Percentiles rank a stretch among this genome's conserved stretches.
These are phyloP conservation scores for Lordiphosa fenestrarum DNA, from an alignment of 2,888 invertebrate species.

Conservation along the genomic window DNA sequence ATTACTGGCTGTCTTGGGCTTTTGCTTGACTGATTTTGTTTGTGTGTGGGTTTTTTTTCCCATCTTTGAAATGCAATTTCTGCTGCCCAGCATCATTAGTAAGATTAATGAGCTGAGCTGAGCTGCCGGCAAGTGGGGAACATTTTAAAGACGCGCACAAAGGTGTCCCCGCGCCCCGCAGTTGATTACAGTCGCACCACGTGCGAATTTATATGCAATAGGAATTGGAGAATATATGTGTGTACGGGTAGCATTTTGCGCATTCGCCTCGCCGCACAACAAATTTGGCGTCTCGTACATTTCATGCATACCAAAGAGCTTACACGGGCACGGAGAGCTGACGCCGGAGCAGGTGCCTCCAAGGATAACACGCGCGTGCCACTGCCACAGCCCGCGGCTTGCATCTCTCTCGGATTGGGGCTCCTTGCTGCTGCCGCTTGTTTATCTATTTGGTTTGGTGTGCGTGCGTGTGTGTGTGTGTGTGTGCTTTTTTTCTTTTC, in stretches of 20 bases:
- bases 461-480: not conserved
- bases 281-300: conserved; percentile 75
- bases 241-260: conserved; percentile 58
- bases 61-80: conserved; percentile 51
- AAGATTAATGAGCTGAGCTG: conserved; percentile 70
- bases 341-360: conserved; percentile 61
- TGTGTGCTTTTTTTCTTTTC: conserved; percentile 25
- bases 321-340: conserved; percentile 21
- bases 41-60: conserved; percentile 29
- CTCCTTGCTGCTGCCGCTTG: conserved; percentile 51
- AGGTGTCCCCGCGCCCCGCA: conserved; percentile 59
- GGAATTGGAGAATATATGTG: conserved; percentile 74
- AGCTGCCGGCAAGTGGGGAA: conserved; percentile 24
- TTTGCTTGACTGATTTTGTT: conserved; percentile 73
- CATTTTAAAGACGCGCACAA: conserved; percentile 60
- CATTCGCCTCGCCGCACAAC: conserved; percentile 72
- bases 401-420: conserved; percentile 46
- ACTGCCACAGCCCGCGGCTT: conserved; percentile 19
- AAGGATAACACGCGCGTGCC: conserved; percentile 70
- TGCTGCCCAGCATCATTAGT: conserved; percentile 72
- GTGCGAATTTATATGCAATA: conserved; percentile 76
- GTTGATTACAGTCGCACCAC: conserved; percentile 76
- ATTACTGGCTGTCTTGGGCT: conserved; percentile 65
- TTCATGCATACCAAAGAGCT: conserved; percentile 75
- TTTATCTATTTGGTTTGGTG: conserved; percentile 68